Evolutionary conservation across 1,140 invertebrate genomes (phyloP), one percentile per base, ranked within the genome.

Genomic region (Drosophila mayri): DNA sequence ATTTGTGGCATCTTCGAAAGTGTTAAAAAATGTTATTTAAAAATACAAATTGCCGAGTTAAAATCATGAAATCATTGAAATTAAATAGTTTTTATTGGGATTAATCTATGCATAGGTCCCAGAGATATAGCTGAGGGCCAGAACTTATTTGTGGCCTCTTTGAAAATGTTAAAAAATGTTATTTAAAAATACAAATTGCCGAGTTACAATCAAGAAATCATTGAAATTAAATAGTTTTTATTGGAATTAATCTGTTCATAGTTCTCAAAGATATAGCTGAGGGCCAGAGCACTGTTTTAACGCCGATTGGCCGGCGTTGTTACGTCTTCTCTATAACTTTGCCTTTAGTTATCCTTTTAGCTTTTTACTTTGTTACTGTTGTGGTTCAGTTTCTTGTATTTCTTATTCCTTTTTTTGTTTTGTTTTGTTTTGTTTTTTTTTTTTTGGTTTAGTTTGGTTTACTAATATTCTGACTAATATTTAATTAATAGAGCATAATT

Each of bases 401-500:
- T 35, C 54, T 12, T 47, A 9, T 47, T 25, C 4, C 25, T 25
- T 46, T 9, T 47, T 47, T 43, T 70, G 63, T 47, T 65, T 28
- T 40, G 44, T 28, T 44, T 11, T 54, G n/a, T n/a, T n/a, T n/a
- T n/a, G n/a, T 61, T 30, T 55, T 49, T 57, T 58, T 62, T 32
- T 70, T 71, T 67, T 68, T 43, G 14, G 50, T 79, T 79, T 67
- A 76, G 59, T 63, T 74, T 79, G 59, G 59, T 81, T 81, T 72
- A 79, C 76, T 90, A 82, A 86, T 86, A 81, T 82, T 90, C 18
- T 72, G 76, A 85, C 81, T 84, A 84, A 85, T 85, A 77, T 85
- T 81, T 81, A 74, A 86, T 74, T 85, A 78, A 85, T 85, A 85
- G 82, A 85, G 82, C 82, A 78, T 85, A 85, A 85, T 85, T 86